Evolutionary conservation across 2,797 vertebrate species (phyloP), one percentile per base, ranked within the genome.

Genomic region (Falco rusticolus): DNA sequence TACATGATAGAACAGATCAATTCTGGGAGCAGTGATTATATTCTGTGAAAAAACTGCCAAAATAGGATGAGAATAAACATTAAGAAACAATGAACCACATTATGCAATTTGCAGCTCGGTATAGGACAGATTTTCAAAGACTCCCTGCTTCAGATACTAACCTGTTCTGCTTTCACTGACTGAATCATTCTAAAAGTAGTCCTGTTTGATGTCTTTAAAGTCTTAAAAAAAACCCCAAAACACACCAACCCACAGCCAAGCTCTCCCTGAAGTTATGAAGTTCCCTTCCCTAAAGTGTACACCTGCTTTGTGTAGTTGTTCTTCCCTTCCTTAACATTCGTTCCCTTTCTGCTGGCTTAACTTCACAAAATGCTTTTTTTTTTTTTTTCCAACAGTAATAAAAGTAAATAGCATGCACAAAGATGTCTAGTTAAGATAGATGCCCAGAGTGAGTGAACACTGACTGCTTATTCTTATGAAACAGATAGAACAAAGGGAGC

Each of bases 41-140:
- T 88, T 91, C 89, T 86, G 63, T 78, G 79, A 92, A 93, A 92
- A 92, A 95, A 91, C 39, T 89, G 89, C 93, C 92, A 94, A 85
- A 96, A 95, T 56, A 81, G 82, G 65, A 86, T 69, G 84, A 89
- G 89, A 95, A 95, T 75, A 92, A 97, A 90, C 78, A 93, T 84
- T 87, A 92, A 94, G 93, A 83, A 95, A 96, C 94, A 96, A 93
- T 89, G 90, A 94, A 86, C 53, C 47, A 48, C 71, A 81, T 93
- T 90, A 96, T 93, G 91, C 79, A 81, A 91, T 86, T 95, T 93
- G 87, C 69, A 92, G 45, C 82, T 84, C 64, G 2, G 72, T 69
- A 87, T 17, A 89, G 54, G 69, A 90, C 47, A 85, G 79, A 89
- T 87, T 94, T 95, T 93, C 92, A 94, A 92, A 95, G 90, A 84